phyloP scores from a whole-genome alignment of 2,113 vertebrate genomes.

The Thryonomys swinderianus region DNA sequence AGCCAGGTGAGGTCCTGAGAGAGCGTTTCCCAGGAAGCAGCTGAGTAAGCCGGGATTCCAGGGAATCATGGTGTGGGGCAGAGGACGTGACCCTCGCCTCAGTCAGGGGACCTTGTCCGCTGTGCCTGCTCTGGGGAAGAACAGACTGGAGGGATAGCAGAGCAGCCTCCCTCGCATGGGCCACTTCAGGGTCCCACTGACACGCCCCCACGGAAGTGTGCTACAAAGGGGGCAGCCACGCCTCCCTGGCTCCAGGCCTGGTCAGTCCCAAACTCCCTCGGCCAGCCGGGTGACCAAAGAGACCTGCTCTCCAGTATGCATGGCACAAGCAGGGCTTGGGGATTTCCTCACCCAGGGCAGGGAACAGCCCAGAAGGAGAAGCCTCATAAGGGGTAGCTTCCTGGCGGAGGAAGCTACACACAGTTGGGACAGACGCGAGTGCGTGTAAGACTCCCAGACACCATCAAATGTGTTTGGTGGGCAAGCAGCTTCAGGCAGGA shows the following conservation, averaged over 20 bases:
- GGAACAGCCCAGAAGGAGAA: background rate
- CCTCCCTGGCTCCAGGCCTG: background rate
- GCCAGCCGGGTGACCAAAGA: background rate
- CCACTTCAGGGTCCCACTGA: fast-evolving
- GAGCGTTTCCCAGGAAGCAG: background rate
- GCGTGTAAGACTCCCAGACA: fast-evolving
- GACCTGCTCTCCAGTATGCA: background rate
- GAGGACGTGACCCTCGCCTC: background rate
- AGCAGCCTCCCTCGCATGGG: background rate
- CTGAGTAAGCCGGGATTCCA: background rate
- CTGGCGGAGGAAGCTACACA: fast-evolving
- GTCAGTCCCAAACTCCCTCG: too few relatives aligned
- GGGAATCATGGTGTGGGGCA: background rate
- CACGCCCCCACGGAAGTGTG: fast-evolving
- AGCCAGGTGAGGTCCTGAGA: fast-evolving
- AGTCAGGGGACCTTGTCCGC: background rate
- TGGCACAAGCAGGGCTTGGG: background rate
- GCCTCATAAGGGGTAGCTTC: background rate
- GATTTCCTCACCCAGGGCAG: background rate
- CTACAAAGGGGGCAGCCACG: too few relatives aligned
- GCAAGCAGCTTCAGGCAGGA: too few relatives aligned
- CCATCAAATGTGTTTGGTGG: fast-evolving
- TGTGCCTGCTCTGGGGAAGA: background rate
- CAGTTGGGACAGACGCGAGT: fast-evolving
- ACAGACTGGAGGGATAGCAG: background rate